These are phyloP conservation scores for Halocynthia roretzi DNA, from an alignment of 23 tunicate species.

Conservation along the genomic window DNA sequence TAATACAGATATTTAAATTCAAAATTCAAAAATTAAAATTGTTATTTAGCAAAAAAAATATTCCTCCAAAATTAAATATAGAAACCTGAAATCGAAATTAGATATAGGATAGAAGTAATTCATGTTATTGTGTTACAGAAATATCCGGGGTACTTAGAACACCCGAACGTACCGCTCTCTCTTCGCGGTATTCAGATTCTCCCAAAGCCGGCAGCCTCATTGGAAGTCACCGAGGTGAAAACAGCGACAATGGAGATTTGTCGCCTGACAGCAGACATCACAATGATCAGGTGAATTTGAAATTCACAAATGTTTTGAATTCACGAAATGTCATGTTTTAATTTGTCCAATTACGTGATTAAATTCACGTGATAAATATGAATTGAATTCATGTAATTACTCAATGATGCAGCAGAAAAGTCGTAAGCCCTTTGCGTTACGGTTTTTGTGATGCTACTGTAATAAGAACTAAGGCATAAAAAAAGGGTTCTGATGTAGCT, in stretches of 20 bases:
- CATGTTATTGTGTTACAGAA: too few relatives aligned
- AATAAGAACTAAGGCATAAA: too few relatives aligned
- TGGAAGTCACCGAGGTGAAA: slow-evolving; percentile 35
- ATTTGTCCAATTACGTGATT: not conserved
- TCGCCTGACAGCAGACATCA: slow-evolving; percentile 12
- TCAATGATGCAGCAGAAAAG: not conserved
- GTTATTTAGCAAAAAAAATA: too few relatives aligned
- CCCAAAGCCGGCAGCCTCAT: slow-evolving; percentile 22
- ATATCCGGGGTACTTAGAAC: not conserved
- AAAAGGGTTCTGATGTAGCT: too few relatives aligned
- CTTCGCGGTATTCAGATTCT: slow-evolving; percentile 23
- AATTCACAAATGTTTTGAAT: not conserved
- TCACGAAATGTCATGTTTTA: not conserved
- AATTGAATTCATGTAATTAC: not conserved
- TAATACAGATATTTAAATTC: too few relatives aligned
- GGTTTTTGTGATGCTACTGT: too few relatives aligned
- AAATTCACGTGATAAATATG: not conserved
- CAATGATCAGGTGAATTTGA: slow-evolving; percentile 17
- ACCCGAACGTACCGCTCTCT: slow-evolving; percentile 3
- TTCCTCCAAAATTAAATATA: too few relatives aligned
- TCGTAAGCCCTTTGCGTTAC: not conserved
- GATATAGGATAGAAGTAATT: too few relatives aligned
- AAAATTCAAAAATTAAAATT: too few relatives aligned
- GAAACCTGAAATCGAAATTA: too few relatives aligned
- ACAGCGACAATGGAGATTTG: slow-evolving; percentile 15